Evolutionary conservation across 2,888 invertebrate genomes (phyloP).

Genomic region (Pachliopta kotzebuea): DNA sequence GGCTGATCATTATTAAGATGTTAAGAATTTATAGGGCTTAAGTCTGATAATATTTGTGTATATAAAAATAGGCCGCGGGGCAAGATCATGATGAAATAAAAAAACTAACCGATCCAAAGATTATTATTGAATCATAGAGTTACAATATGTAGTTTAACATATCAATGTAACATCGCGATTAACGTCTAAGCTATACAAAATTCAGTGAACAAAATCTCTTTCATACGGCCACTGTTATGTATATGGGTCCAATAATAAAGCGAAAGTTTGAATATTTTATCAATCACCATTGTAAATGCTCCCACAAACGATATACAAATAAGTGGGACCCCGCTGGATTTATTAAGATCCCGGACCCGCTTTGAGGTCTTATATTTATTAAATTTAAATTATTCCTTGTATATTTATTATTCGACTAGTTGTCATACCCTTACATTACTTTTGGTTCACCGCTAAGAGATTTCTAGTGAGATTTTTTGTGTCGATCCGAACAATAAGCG

Average conservation of each 20-base stretch:
- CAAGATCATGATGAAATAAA: too few species aligned
- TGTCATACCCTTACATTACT: conserved; percentile 40
- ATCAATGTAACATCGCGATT: background rate
- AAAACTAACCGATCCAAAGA: background rate
- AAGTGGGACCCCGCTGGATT: conserved; percentile 46
- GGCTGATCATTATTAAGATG: too few species aligned
- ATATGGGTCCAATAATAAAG: conserved; percentile 44
- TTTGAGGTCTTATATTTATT: conserved; percentile 45
- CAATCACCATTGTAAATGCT: conserved; percentile 57
- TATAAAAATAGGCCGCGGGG: too few species aligned
- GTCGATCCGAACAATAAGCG: conserved; percentile 8
- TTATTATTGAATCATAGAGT: background rate
- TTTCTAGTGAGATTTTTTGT: conserved; percentile 24
- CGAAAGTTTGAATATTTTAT: conserved; percentile 72
- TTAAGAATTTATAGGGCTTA: too few species aligned
- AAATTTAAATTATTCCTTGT: conserved; percentile 40
- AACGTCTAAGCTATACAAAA: background rate
- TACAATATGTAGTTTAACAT: background rate
- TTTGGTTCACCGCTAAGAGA: conserved; percentile 34
- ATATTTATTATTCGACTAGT: conserved; percentile 38
- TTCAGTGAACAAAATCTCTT: conserved; percentile 9
- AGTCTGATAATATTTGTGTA: too few species aligned
- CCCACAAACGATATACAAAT: conserved; percentile 69
- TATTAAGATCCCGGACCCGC: conserved; percentile 50
- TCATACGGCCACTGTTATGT: conserved; percentile 35